A percentile compares a stretch with the other conserved stretches of the same genome.
phyloP scores from a whole-genome alignment of 2,888 invertebrate species.

The Agonopterix subpropinquella region DNA sequence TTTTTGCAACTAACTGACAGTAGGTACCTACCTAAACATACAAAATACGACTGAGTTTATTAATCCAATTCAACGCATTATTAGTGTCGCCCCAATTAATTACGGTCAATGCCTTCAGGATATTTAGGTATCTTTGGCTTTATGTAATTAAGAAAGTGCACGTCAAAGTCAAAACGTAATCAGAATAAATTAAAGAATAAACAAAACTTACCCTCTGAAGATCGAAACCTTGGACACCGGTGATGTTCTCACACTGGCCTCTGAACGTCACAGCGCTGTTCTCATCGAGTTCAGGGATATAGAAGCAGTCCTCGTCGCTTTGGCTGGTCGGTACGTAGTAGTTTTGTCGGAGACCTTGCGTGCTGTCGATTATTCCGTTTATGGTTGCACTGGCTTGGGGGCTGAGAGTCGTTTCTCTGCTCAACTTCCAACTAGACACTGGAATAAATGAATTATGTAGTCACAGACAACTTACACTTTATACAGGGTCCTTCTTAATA shows the following conservation, averaged over 20 bases:
- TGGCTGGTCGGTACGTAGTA: constrained; percentile 48
- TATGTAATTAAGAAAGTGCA: no score
- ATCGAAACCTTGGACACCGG: constrained; percentile 38
- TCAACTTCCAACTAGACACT: constrained; percentile 63
- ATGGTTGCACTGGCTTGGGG: constrained; percentile 26
- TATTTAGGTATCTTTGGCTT: no score
- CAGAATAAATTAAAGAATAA: no score
- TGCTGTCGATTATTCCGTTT: constrained; percentile 26
- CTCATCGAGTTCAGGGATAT: constrained; percentile 38
- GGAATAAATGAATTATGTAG: constrained; percentile 4
- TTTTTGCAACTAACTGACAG: no score
- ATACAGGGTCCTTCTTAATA: no score
- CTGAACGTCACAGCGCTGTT: constrained; percentile 39
- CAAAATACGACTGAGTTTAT: no score
- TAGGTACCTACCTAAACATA: no score
- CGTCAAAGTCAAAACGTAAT: no score
- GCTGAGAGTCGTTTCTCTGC: constrained; percentile 32
- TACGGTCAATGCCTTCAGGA: no score
- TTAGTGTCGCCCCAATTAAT: no score
- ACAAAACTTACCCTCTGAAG: constrained; percentile 29
- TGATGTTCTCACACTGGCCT: constrained; percentile 42
- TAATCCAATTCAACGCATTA: no score
- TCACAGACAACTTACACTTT: no score
- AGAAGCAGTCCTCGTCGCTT: constrained; percentile 51
- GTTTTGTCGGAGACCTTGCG: constrained; percentile 41